phyloP scores from a whole-genome alignment of 2,113 vertebrate species.

The Melanerpes aurifrons region DNA sequence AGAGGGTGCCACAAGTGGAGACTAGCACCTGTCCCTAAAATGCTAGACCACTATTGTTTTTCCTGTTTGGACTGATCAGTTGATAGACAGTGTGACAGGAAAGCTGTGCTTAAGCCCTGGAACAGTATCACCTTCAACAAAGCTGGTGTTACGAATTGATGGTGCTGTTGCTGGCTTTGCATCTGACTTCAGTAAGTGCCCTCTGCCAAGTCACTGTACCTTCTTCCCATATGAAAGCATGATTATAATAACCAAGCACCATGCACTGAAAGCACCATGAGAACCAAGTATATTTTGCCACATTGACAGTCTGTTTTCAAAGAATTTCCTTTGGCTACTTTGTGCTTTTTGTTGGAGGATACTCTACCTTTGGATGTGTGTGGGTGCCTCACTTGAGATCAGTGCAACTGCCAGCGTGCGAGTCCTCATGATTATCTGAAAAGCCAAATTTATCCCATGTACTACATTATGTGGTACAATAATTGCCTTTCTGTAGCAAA shows the following conservation, averaged over 20 bases:
- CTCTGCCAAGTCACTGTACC: not conserved
- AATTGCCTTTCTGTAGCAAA: constrained; percentile 5
- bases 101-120: not conserved
- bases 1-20: constrained; percentile 12
- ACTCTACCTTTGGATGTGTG: not conserved
- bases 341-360: not conserved
- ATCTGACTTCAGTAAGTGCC: not conserved
- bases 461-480: not conserved
- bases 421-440: not conserved
- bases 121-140: not conserved
- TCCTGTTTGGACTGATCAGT: not conserved
- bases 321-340: not conserved
- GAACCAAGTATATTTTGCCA: not conserved
- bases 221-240: not conserved
- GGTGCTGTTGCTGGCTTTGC: not conserved
- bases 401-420: not conserved
- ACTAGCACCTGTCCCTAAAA: not conserved
- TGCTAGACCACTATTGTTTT: not conserved
- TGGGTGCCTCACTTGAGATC: not conserved
- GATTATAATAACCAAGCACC: not conserved
- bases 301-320: not conserved
- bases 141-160: not conserved
- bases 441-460: not conserved
- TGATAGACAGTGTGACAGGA: not conserved
- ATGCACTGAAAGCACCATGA: not conserved